Conservation (phyloP, 1,140 invertebrate genomes). For the Drosophila kikkawai region DNA sequence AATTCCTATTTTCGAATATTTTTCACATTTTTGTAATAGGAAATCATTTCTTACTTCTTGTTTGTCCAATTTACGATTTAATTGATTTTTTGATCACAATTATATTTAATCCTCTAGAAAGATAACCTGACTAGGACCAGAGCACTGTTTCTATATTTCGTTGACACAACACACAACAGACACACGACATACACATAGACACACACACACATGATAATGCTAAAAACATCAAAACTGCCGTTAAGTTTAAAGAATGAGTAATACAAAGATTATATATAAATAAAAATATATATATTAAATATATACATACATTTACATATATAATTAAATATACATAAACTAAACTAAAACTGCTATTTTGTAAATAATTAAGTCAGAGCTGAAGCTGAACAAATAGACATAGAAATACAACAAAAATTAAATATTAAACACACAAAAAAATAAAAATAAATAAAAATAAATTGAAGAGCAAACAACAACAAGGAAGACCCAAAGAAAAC, state of each 20-base stretch:
- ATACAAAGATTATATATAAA: conserved; percentile 68
- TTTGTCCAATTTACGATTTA: conserved; percentile 1
- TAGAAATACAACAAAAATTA: conserved; percentile 56
- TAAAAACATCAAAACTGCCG: conserved; percentile 83
- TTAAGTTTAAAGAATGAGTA: conserved; percentile 81
- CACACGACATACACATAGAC: conserved; percentile 52
- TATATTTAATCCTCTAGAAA: neutral
- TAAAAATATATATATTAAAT: conserved; percentile 55
- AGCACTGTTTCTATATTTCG: conserved; percentile 38
- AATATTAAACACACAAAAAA: conserved; percentile 33
- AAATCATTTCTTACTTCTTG: too few relatives aligned
- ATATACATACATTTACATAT: conserved; percentile 63
- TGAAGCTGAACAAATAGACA: conserved; percentile 76
- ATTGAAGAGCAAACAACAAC: conserved; percentile 18
- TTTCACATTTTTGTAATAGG: neutral
- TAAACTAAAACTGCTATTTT: conserved; percentile 74
- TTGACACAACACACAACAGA: conserved; percentile 31
- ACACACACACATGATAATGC: conserved; percentile 57
- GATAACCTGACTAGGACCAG: neutral
- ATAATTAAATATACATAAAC: conserved; percentile 70
- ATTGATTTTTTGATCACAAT: neutral
- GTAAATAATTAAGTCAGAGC: conserved; percentile 77
- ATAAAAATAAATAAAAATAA: neutral
- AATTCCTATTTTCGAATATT: neutral
- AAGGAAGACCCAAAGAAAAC: conserved; percentile 15